Base-by-base conservation (phyloP, 2,797 vertebrate species). In the Danio kyathit region DNA sequence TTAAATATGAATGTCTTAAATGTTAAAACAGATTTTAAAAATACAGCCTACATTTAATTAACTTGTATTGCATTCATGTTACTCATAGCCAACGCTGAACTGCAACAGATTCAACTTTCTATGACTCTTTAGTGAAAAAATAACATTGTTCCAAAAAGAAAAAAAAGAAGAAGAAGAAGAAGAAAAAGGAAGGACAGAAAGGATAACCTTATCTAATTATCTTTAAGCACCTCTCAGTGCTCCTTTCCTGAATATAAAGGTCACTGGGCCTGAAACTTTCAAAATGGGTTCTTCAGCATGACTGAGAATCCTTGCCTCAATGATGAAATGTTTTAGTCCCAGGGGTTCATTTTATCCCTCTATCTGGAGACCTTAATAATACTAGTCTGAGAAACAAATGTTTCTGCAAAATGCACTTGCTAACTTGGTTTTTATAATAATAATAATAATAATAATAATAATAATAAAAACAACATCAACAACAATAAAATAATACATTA, bases 201-300 rank as follows among this genome's bases (percentile, higher is more conserved):
- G n/a, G 38, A 9, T 19, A 6, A 51, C 57, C 19, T n/a, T 10
- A 71, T 51, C 29, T 44, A 43, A 19, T 54, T 72, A 29, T 57
- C n/a, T 38, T 61, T 19, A 72, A 63, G 41, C 72, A 44, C 44
- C 17, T 52, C 21, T 59, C 6, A 12, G 7, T 64, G 57, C 21
- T 63, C 49, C 13, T 61, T 54, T 49, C 21, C 54, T 61, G 57
- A 70, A 60, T 29, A 11, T 54, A 4, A 63, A 80, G n/a, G 52
- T 63, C 48, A 63, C 21, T 44, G 38, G 12, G 40, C 48, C 38
- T 38, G 12, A 63, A 16, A 40, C 13, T 40, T 52, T 21, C 43
- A 11, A 52, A 79, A 60, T 6, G 19, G 46, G 16, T 79, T 14
- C 48, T 64, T 17, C 21, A 71, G 70, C 40, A 51, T 72, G 59